Evolutionary conservation across 2,113 vertebrate species (phyloP).

Genomic region (Cromileptes altivelis): DNA sequence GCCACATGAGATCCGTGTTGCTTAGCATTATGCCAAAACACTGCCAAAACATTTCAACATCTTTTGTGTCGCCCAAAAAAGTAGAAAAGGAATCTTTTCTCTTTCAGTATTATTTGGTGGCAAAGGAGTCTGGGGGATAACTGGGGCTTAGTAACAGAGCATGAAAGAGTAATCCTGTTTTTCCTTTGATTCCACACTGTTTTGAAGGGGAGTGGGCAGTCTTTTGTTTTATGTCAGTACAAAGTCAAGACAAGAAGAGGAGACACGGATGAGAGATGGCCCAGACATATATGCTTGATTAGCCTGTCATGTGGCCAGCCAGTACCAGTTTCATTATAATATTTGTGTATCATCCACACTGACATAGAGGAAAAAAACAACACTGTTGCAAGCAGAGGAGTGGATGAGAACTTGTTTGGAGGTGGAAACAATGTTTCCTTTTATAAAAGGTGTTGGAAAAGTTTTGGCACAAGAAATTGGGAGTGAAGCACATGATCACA

Average conservation of each 20-base stretch:
- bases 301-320: background rate
- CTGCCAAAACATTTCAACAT: constrained; percentile 46
- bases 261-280: constrained; percentile 11
- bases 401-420: background rate
- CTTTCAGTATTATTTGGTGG: constrained; percentile 16
- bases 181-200: background rate
- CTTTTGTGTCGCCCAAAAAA: constrained; percentile 14
- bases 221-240: constrained; percentile 16
- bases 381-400: background rate
- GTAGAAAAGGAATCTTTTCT: background rate
- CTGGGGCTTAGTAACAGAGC: constrained; percentile 5
- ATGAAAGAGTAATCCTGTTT: constrained; percentile 26
- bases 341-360: background rate
- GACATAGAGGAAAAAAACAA: constrained; percentile 5
- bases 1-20: constrained; percentile 23
- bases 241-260: constrained; percentile 28
- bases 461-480: constrained; percentile 7
- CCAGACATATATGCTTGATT: background rate
- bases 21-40: constrained; percentile 38
- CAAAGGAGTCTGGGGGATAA: constrained; percentile 27
- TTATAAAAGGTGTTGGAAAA: constrained; percentile 22
- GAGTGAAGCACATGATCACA: background rate
- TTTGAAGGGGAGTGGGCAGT: constrained; percentile 3
- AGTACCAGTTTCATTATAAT: background rate
- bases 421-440: constrained; percentile 12